Conservation (phyloP, 64 coral and sea anemone genomes). For the Astreopora myriophthalma region DNA sequence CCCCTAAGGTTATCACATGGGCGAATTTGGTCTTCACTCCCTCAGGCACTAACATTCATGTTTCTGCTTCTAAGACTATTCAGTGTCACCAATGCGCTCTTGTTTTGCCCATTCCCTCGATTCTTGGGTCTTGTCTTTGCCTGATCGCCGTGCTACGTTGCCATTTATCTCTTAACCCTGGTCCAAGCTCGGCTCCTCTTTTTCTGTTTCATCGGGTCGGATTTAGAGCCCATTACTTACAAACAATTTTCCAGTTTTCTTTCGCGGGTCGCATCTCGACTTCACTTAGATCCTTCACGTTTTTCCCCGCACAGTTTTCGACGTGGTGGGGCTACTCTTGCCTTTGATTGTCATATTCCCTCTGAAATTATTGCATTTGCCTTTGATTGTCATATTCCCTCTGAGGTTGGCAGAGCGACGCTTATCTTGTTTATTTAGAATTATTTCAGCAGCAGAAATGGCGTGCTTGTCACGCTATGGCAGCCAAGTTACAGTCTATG, state of each 20-base stretch:
- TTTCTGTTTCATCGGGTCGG: background rate
- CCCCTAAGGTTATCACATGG: conserved; percentile 12
- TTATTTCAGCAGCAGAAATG: no score
- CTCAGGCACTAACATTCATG: background rate
- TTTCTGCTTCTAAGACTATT: background rate
- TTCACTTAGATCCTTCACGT: background rate
- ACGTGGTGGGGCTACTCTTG: background rate
- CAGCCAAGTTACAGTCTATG: no score
- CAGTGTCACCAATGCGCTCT: conserved; percentile 2
- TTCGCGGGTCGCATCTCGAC: background rate
- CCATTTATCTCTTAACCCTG: background rate
- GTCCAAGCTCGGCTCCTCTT: background rate
- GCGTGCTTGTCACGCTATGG: no score
- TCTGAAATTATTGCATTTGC: background rate
- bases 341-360: background rate
- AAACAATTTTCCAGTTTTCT: background rate
- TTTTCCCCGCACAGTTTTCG: conserved; percentile 2
- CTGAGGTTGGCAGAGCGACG: background rate
- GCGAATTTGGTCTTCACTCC: background rate
- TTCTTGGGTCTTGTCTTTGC: conserved; percentile 8
- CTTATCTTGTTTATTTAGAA: no score
- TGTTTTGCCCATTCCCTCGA: background rate
- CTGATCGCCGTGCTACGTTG: background rate
- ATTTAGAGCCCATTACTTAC: background rate
- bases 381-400: background rate